A percentile compares a stretch with the other conserved stretches of the same genome.
These are phyloP conservation scores for Chelmon rostratus DNA, from an alignment of 2,797 vertebrate species.

Conservation along the genomic window DNA sequence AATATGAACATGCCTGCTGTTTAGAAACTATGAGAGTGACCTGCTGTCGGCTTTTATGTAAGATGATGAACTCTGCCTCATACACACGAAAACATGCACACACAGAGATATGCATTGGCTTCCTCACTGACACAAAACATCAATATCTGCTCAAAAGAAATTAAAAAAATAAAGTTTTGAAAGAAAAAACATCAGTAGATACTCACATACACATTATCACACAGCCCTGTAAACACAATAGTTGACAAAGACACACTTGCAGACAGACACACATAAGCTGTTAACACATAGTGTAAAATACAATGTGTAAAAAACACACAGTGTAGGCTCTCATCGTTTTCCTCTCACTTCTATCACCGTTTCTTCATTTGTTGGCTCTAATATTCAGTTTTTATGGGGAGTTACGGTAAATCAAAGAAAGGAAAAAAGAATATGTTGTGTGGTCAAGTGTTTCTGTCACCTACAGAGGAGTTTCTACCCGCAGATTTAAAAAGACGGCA, in stretches of 20 bases:
- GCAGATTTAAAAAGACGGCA: neutral
- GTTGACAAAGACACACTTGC: constrained; percentile 14
- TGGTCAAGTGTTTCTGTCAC: neutral
- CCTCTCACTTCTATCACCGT: neutral
- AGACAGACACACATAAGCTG: neutral
- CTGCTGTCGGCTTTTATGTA: constrained; percentile 48
- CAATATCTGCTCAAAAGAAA: constrained; percentile 12
- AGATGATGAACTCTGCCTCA: constrained; percentile 21
- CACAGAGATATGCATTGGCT: neutral
- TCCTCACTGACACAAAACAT: constrained; percentile 18
- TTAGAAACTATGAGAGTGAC: constrained; percentile 34
- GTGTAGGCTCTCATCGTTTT: neutral
- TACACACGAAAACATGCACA: neutral
- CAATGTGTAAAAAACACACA: neutral
- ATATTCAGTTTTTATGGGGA: neutral
- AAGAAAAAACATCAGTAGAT: constrained; percentile 2
- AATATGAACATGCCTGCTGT: constrained; percentile 46
- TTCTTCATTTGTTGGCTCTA: neutral
- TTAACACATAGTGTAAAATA: neutral
- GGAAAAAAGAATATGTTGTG: neutral
- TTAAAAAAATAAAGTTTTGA: neutral
- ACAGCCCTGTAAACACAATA: neutral
- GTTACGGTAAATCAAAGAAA: neutral
- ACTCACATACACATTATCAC: neutral
- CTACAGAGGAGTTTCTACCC: neutral